Evolutionary conservation across 2,888 invertebrate genomes (phyloP).

Genomic region (Apamea epomidion): DNA sequence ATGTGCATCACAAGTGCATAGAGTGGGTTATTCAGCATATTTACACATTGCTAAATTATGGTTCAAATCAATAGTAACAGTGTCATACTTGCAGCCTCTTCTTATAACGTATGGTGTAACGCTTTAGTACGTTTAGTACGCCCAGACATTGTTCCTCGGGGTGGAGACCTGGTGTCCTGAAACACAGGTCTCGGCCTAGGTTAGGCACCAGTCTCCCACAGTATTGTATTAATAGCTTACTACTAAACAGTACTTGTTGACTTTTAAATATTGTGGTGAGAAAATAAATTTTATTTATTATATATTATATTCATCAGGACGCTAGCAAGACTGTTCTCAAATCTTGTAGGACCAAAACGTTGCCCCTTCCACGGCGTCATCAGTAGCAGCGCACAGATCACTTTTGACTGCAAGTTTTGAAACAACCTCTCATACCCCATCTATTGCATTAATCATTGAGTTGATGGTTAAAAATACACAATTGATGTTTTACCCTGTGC

Average conservation of each 20-base stretch:
- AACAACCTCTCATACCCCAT: not conserved
- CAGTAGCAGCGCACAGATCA: not conserved
- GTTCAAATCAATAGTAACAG: too few species aligned
- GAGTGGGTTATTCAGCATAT: not conserved
- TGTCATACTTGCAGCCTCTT: not conserved
- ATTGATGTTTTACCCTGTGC: not conserved
- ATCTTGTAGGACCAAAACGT: not conserved
- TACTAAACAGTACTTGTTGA: too few species aligned
- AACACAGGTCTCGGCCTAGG: too few species aligned
- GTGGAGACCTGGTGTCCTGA: too few species aligned
- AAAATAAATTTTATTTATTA: too few species aligned
- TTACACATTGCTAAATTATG: not conserved
- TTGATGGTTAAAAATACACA: not conserved
- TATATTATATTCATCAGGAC: not conserved
- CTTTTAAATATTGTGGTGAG: too few species aligned
- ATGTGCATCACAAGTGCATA: not conserved
- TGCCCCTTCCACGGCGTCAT: not conserved
- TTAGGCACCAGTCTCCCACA: too few species aligned
- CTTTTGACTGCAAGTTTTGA: not conserved
- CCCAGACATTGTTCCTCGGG: too few species aligned
- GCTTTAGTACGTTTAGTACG: too few species aligned
- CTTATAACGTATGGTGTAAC: too few species aligned
- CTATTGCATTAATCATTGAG: not conserved
- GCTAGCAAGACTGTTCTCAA: too few species aligned
- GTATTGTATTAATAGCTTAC: too few species aligned